These are phyloP conservation scores for Diorhabda elongata DNA, from an alignment of 1,140 invertebrate species.

Conservation along the genomic window DNA sequence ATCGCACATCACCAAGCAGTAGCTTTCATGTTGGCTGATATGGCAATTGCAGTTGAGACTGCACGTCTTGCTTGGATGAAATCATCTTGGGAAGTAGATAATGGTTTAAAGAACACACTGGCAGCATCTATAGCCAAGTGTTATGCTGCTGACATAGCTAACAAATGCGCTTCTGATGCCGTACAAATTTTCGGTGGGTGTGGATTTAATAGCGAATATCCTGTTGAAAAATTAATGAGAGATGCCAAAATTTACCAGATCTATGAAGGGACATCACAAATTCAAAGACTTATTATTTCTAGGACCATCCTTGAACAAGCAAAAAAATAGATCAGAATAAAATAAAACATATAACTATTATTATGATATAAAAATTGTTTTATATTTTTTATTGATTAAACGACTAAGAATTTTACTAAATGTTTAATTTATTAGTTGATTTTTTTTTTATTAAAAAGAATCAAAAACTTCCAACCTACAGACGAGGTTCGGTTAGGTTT, in stretches of 20 bases:
- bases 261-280: conserved; percentile 95
- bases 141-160: conserved; percentile 86
- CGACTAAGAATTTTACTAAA: too few relatives aligned
- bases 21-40: conserved; percentile 90
- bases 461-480: too few relatives aligned
- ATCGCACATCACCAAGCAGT: conserved; percentile 85
- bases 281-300: conserved; percentile 91
- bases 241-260: conserved; percentile 99
- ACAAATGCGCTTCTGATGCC: conserved; percentile 91
- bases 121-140: conserved; percentile 90
- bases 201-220: conserved; percentile 95
- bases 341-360: too few relatives aligned
- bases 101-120: conserved; percentile 73
- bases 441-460: too few relatives aligned
- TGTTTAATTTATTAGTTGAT: too few relatives aligned
- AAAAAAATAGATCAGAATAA: too few relatives aligned
- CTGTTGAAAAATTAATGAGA: conserved; percentile 95
- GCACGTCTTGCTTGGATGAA: conserved; percentile 77
- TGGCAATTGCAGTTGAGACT: conserved; percentile 86
- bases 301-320: conserved; percentile 10
- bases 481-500: too few relatives aligned
- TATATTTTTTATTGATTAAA: too few relatives aligned
- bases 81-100: conserved; percentile 84
- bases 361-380: too few relatives aligned
- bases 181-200: conserved; percentile 95